These are phyloP conservation scores for Lophotis ruficrista DNA, from an alignment of 2,113 vertebrate species.

Conservation along the genomic window DNA sequence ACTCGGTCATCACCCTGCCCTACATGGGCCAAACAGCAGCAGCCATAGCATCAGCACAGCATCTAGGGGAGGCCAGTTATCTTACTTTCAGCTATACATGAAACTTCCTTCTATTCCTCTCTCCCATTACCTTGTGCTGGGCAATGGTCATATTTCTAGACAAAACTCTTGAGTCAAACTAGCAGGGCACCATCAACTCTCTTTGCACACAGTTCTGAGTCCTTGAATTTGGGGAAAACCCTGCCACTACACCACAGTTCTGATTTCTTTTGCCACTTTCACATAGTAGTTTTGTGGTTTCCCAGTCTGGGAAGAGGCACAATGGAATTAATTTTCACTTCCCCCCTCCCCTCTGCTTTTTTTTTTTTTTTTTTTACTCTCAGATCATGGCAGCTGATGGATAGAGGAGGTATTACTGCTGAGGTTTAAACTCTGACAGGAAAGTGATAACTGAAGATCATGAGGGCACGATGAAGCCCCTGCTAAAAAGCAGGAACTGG, in stretches of 20 bases:
- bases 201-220: background rate
- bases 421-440: background rate
- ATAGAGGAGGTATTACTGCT: background rate
- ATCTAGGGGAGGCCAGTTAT: background rate
- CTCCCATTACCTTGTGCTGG: background rate
- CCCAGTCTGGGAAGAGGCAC: background rate
- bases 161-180: background rate
- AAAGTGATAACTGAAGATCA: background rate
- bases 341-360: too few species aligned
- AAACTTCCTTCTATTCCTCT: background rate
- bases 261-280: background rate
- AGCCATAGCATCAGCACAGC: background rate
- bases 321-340: background rate
- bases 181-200: background rate
- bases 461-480: background rate
- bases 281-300: background rate
- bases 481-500: background rate
- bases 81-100: background rate
- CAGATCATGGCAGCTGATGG: background rate
- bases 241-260: background rate
- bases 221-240: background rate
- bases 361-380: background rate
- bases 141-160: background rate
- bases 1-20: background rate
- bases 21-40: background rate